These are phyloP conservation scores for Drosophila nigromelanica DNA, from an alignment of 1,140 invertebrate species.

Conservation along the genomic window DNA sequence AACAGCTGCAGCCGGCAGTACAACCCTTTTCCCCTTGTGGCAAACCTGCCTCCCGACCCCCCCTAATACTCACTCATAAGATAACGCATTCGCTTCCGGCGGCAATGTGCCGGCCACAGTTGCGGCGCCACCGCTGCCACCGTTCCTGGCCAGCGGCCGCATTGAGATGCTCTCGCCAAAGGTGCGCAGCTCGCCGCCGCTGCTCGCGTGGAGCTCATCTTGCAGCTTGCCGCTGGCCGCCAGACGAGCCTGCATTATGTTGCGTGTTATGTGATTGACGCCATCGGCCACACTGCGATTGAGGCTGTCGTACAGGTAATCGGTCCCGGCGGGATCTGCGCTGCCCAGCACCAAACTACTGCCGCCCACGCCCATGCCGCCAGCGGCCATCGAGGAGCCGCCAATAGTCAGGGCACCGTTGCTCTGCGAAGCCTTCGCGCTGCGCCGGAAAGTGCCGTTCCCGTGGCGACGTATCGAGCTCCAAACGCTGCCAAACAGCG, in stretches of 20 bases:
- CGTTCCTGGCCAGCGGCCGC: constrained; percentile 87
- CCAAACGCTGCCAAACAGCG: constrained; percentile 97
- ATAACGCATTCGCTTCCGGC: constrained; percentile 73
- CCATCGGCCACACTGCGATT: constrained; percentile 86
- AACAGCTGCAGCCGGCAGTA: neutral
- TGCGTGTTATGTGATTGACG: constrained; percentile 86
- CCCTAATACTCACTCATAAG: constrained; percentile 75
- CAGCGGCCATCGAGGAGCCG: constrained; percentile 36
- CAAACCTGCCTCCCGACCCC: too few species aligned
- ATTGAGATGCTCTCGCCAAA: constrained; percentile 91
- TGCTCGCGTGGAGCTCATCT: constrained; percentile 56
- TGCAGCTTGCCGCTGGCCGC: constrained; percentile 69
- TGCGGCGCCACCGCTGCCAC: constrained; percentile 42
- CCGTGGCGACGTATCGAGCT: constrained; percentile 91
- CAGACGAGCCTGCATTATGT: constrained; percentile 84
- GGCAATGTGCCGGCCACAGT: constrained; percentile 60
- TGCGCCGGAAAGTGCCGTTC: constrained; percentile 74
- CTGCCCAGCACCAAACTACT: constrained; percentile 62
- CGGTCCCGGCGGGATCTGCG: constrained; percentile 38
- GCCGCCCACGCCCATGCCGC: constrained; percentile 61
- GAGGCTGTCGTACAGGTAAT: constrained; percentile 86
- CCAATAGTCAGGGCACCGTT: constrained; percentile 68
- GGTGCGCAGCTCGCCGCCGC: constrained; percentile 83
- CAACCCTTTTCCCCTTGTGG: neutral
- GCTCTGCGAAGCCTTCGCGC: constrained; percentile 65